phyloP scores from a whole-genome alignment of 2,888 invertebrate genomes.

The Sphaerophoria rueppellii region DNA sequence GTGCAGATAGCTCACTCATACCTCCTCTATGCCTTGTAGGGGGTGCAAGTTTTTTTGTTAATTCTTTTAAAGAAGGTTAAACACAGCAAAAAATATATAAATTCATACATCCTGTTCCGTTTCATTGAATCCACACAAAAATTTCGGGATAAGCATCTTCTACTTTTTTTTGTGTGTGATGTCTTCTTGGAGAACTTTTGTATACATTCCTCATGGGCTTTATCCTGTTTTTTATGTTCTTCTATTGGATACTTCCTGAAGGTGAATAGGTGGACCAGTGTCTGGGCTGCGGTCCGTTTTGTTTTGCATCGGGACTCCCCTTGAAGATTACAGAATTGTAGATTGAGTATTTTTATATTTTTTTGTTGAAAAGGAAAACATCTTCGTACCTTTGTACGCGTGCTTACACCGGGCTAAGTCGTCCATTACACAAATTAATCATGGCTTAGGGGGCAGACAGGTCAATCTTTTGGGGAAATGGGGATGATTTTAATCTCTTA shows the following conservation, averaged over 20 bases:
- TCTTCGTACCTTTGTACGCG: background rate
- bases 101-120: conserved; percentile 47
- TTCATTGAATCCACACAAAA: conserved; percentile 43
- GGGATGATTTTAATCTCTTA: conserved; percentile 63
- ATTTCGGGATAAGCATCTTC: conserved; percentile 56
- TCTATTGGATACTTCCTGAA: conserved; percentile 36
- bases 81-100: background rate
- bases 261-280: background rate
- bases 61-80: conserved; percentile 11
- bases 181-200: conserved; percentile 58
- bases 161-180: background rate
- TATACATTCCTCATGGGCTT: conserved; percentile 49
- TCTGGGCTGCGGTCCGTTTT: conserved; percentile 49
- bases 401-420: conserved; percentile 39
- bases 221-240: conserved; percentile 30
- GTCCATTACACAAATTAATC: conserved; percentile 71
- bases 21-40: background rate
- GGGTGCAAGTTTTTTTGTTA: background rate
- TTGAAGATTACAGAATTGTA: conserved; percentile 44
- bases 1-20: conserved; percentile 45
- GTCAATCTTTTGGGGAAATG: conserved; percentile 26
- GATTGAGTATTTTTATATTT: background rate
- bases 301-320: conserved; percentile 35
- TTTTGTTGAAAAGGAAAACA: conserved; percentile 32
- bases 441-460: conserved; percentile 61